phyloP scores from a whole-genome alignment of 2,888 invertebrate species.

The Nysson spinosus region DNA sequence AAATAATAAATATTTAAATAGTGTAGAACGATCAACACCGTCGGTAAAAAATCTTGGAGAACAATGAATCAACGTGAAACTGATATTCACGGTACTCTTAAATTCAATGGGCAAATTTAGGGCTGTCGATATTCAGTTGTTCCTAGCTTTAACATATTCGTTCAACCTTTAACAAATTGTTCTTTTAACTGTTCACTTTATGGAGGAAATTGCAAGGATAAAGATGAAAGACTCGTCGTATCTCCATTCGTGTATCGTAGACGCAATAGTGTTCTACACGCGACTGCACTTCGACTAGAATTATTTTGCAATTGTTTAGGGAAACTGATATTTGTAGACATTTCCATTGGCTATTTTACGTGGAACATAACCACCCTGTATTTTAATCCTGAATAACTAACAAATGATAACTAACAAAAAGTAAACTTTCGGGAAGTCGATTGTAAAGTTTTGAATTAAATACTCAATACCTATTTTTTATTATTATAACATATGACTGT shows the following conservation, averaged over 20 bases:
- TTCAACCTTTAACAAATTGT: too few relatives aligned
- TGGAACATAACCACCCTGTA: too few relatives aligned
- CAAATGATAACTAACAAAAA: too few relatives aligned
- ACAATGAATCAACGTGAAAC: slow-evolving; percentile 4
- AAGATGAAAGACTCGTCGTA: not conserved
- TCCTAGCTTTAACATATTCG: too few relatives aligned
- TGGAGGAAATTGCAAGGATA: not conserved
- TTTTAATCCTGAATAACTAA: too few relatives aligned
- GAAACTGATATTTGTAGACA: too few relatives aligned
- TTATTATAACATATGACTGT: too few relatives aligned
- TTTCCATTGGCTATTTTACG: too few relatives aligned
- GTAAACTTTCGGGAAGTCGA: too few relatives aligned
- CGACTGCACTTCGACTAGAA: not conserved
- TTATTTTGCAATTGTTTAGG: slow-evolving; percentile 6
- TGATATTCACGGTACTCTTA: not conserved
- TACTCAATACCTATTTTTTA: too few relatives aligned
- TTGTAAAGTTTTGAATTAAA: too few relatives aligned
- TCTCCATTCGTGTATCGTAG: not conserved
- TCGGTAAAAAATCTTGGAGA: slow-evolving; percentile 1
- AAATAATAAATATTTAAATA: not conserved
- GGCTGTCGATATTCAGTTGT: not conserved
- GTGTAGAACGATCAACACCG: not conserved
- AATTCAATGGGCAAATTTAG: not conserved
- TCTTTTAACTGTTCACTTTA: too few relatives aligned
- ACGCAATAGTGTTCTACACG: not conserved